A percentile compares a stretch with the other conserved stretches of the same genome.
Conservation (phyloP, 2,113 vertebrate species). For the Chaetura pelagica region DNA sequence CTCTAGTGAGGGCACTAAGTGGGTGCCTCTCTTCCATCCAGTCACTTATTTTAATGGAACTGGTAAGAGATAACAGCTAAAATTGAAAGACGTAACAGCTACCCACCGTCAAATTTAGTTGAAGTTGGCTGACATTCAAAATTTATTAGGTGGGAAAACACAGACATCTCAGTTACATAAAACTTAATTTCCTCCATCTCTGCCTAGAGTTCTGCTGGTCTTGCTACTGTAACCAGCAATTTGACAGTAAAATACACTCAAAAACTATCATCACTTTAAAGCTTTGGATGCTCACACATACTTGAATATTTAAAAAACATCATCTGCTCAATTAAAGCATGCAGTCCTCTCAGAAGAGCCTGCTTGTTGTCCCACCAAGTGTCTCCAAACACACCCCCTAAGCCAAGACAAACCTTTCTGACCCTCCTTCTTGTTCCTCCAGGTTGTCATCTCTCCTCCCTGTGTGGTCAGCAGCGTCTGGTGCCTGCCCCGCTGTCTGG, state of each 20-base stretch:
- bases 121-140: conserved; percentile 39
- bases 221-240: background rate
- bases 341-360: background rate
- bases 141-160: background rate
- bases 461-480: fast-evolving
- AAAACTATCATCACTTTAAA: background rate
- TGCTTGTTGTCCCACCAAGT: fast-evolving
- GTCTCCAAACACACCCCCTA: fast-evolving
- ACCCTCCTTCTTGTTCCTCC: background rate
- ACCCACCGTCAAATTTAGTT: background rate
- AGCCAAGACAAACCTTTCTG: background rate
- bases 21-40: background rate
- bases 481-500: fast-evolving
- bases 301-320: fast-evolving
- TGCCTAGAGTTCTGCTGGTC: background rate
- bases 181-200: background rate
- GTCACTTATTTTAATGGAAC: conserved; percentile 21
- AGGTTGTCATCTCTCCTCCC: background rate
- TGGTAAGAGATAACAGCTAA: conserved; percentile 3
- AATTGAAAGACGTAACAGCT: conserved; percentile 20
- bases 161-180: conserved; percentile 1
- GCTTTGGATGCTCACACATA: background rate
- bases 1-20: background rate
- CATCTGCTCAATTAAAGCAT: background rate
- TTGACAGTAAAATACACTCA: background rate